These are phyloP conservation scores for Otis tarda DNA, from an alignment of 2,113 vertebrate genomes.

Conservation along the genomic window DNA sequence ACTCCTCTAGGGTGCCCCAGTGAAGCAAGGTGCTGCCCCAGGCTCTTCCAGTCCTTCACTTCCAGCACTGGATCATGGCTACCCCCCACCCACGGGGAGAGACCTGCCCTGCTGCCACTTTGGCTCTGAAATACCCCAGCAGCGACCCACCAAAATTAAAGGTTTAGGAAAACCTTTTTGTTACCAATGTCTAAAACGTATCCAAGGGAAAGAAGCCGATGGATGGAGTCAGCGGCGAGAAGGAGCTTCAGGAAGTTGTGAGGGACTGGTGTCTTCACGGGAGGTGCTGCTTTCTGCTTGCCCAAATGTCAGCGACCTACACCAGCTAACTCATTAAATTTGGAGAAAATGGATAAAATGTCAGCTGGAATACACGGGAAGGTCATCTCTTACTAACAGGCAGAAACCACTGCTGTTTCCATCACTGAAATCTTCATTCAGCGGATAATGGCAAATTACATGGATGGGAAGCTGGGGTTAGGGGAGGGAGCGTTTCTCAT, in stretches of 20 bases:
- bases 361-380: background rate
- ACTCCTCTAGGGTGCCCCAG: background rate
- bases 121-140: background rate
- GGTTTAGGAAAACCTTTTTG: background rate
- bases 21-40: fast-evolving
- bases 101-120: fast-evolving
- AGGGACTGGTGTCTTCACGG: background rate
- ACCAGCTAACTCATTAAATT: background rate
- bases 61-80: fast-evolving
- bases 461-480: background rate
- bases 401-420: background rate
- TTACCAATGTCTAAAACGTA: background rate
- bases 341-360: background rate
- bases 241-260: background rate
- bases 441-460: background rate
- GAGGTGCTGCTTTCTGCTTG: background rate
- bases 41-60: fast-evolving
- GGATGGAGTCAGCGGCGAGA: fast-evolving
- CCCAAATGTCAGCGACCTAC: background rate
- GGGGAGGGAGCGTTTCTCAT: background rate
- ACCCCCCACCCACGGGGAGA: fast-evolving
- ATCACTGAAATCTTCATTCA: background rate
- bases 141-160: background rate
- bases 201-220: background rate
- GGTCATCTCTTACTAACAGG: background rate